Conservation (phyloP, 2,888 invertebrate genomes). For the Latrodectus hesperus region DNA sequence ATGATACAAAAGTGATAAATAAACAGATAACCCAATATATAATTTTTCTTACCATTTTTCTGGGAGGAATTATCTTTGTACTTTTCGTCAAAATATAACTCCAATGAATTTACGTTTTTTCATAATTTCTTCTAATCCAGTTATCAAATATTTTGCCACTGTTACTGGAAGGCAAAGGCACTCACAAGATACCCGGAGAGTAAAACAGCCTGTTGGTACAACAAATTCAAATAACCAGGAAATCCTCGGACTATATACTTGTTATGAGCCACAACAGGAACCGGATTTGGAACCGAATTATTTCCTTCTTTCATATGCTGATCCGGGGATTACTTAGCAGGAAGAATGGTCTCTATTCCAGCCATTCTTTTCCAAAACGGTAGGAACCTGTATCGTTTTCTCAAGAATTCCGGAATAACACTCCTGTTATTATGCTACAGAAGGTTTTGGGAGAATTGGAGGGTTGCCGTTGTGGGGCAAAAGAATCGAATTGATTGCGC, state of each 20-base stretch:
- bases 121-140: not conserved
- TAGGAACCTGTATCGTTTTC: conserved; percentile 44
- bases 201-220: conserved; percentile 1
- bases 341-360: not conserved
- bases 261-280: not conserved
- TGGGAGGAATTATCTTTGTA: too few species aligned
- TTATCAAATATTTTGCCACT: not conserved
- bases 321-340: not conserved
- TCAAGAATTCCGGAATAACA: conserved; percentile 10
- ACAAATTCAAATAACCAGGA: not conserved
- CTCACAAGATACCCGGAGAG: not conserved
- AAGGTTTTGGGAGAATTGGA: conserved; percentile 29
- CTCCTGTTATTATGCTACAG: conserved; percentile 41
- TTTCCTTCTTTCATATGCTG: not conserved
- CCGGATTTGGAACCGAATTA: not conserved
- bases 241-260: not conserved
- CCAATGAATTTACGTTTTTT: too few species aligned
- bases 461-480: conserved; percentile 31
- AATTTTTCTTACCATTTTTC: too few species aligned
- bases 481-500: not conserved
- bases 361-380: conserved; percentile 6
- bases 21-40: too few species aligned
- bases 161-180: not conserved
- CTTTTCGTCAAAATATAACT: too few species aligned
- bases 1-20: too few species aligned